phyloP scores from a whole-genome alignment of 2,113 vertebrate species.

The Pagrus major region DNA sequence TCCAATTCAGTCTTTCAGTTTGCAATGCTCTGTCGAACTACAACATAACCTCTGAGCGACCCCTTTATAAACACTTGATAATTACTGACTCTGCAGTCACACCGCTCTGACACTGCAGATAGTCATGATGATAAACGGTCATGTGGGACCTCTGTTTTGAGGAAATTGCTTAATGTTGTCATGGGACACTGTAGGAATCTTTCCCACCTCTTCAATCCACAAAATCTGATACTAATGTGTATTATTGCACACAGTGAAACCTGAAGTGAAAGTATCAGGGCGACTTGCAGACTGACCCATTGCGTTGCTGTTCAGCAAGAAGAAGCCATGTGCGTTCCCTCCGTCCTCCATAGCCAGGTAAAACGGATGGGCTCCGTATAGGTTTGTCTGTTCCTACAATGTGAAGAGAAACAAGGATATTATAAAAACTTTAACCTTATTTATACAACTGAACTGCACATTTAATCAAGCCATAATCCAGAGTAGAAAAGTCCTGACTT shows the following conservation, averaged over 20 bases:
- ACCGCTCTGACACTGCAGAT: neutral
- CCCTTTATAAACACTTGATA: neutral
- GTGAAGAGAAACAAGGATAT: neutral
- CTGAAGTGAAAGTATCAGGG: neutral
- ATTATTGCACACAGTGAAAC: neutral
- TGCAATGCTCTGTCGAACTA: neutral
- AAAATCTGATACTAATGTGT: neutral
- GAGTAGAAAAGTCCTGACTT: neutral
- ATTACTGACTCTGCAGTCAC: neutral
- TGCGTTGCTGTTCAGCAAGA: conserved; percentile 93
- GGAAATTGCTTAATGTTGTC: neutral
- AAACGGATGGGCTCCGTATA: conserved; percentile 92
- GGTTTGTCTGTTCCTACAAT: conserved; percentile 86
- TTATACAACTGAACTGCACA: neutral
- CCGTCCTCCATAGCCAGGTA: conserved; percentile 89
- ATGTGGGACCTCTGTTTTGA: conserved; percentile 40
- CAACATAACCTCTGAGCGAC: neutral
- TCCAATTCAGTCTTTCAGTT: neutral
- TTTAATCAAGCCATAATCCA: neutral
- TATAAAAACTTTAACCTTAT: neutral
- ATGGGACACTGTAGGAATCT: conserved; percentile 1
- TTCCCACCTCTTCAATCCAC: neutral
- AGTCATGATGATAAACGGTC: neutral
- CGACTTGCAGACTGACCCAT: conserved; percentile 77
- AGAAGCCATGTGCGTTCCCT: conserved; percentile 88